A percentile compares a stretch with the other conserved stretches of the same genome.
Evolutionary conservation across 1,140 invertebrate genomes (phyloP).

Genomic region (Magallana ariakensis): DNA sequence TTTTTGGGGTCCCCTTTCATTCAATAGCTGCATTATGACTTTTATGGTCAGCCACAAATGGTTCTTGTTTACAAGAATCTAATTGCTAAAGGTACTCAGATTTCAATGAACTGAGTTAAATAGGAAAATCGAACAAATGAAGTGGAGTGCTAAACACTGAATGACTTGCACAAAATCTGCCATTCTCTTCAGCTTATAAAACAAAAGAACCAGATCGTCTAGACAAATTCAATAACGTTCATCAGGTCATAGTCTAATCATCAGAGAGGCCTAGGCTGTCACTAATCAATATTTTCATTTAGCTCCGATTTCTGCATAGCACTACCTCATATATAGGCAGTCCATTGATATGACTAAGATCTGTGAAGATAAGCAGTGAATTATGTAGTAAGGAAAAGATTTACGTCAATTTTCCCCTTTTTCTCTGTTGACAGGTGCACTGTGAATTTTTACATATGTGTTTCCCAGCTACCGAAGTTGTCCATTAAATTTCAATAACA

Average conservation of each 20-base stretch:
- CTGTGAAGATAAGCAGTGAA: not conserved
- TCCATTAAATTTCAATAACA: not conserved
- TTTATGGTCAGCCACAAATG: slow-evolving; percentile 14
- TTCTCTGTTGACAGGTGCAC: not conserved
- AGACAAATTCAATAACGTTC: slow-evolving; percentile 18
- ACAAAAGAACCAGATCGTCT: not conserved
- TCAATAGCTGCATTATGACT: not conserved
- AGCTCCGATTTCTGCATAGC: not conserved
- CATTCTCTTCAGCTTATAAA: not conserved
- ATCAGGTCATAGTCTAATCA: slow-evolving; percentile 18
- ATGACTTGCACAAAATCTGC: slow-evolving; percentile 34
- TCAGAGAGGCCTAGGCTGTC: not conserved
- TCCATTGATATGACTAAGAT: not conserved
- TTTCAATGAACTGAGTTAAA: slow-evolving; percentile 1
- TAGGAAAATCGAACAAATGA: not conserved
- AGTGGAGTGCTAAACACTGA: not conserved
- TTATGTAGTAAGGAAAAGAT: not conserved
- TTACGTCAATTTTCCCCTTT: not conserved
- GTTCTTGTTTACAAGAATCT: not conserved
- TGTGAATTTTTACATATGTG: not conserved
- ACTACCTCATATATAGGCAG: not conserved
- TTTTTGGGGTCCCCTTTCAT: not conserved
- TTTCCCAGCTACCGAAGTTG: slow-evolving; percentile 16
- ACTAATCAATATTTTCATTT: slow-evolving; percentile 20
- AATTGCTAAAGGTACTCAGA: not conserved